These are phyloP conservation scores for Amphiura filiformis DNA, from an alignment of 35 echinoderm and acorn worm species.

Conservation along the genomic window DNA sequence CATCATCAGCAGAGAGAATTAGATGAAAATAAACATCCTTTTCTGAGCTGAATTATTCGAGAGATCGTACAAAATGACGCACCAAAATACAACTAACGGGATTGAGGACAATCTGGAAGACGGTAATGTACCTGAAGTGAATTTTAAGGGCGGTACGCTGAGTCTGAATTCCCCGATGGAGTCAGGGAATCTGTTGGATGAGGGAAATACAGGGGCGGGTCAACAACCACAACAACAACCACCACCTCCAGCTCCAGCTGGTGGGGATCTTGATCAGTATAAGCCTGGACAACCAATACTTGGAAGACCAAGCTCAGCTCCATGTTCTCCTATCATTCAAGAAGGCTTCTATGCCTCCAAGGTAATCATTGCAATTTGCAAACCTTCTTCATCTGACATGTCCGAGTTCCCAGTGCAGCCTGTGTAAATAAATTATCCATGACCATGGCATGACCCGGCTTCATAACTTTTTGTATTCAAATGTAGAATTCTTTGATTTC, in stretches of 20 bases:
- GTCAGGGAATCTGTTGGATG: conserved; percentile 18
- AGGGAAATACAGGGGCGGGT: not conserved
- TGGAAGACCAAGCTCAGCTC: conserved; percentile 18
- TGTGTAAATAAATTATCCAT: not conserved
- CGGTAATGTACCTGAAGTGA: conserved; percentile 30
- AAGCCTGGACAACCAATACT: not conserved
- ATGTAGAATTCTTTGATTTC: too few relatives aligned
- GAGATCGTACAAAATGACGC: not conserved
- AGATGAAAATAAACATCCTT: too few relatives aligned
- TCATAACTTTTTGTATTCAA: too few relatives aligned
- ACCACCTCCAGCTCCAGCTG: too few relatives aligned
- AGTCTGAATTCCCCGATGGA: conserved; percentile 26
- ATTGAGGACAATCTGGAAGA: conserved; percentile 63
- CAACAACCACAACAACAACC: not conserved
- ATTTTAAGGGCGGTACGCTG: conserved; percentile 40
- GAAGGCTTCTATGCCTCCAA: conserved; percentile 28
- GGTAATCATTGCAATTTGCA: not conserved
- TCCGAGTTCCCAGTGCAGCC: not conserved
- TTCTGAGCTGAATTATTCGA: too few relatives aligned
- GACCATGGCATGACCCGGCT: too few relatives aligned
- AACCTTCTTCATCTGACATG: not conserved
- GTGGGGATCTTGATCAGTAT: too few relatives aligned
- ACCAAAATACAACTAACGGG: conserved; percentile 16
- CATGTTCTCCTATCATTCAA: not conserved
- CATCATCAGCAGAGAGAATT: too few relatives aligned